Base-by-base conservation (phyloP, 2,113 vertebrate genomes). In the Zosterops lateralis region DNA sequence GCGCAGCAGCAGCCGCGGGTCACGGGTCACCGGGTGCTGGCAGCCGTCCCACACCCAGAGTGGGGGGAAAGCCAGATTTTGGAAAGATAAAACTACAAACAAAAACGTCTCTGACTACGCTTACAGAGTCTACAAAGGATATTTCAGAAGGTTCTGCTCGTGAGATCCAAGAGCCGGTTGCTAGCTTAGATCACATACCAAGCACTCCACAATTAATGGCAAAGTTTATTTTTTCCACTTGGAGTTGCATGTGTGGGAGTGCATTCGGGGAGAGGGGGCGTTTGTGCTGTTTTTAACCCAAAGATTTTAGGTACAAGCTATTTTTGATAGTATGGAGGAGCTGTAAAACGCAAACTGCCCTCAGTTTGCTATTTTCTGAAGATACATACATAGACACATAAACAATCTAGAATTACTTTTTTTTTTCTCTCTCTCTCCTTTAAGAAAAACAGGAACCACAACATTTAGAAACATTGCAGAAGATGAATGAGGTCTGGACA, bases 51-150 rank as follows among this genome's bases (percentile, higher is more conserved):
- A 3, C 67, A 8, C 17, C 20, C 25, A 17, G 53, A 58, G 58
- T 17, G 38, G 22, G 29, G 45, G 65, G 56, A 32, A 77, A 71
- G 40, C 26, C 13, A 58, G 64, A 48, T 82, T 80, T 89, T 20
- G 28, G 26, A 17, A 45, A 74, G 81, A 89, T 40, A 73, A 50
- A 90, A 84, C 29, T 53, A 75, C 34, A 88, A 91, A 90, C 92
- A 79, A 45, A 64, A 84, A 10, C 0, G 2, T 32, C 77, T 84
- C 32, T 4, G 54, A 84, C 20, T 19, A 14, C 57, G 15, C 25
- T 66, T 20, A 5, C 61, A 58, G 4, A 56, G 73, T 4, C 1
- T 6, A 40, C 64, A 89, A 76, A 83, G 40, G 61, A n/a, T 15
- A 34, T 50, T 78, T 83, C 44, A 40, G 51, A 54, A 34, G 54